A percentile compares a stretch with the other conserved stretches of the same genome.
Evolutionary conservation across 2,113 vertebrate genomes (phyloP).

Genomic region (Bettongia penicillata): DNA sequence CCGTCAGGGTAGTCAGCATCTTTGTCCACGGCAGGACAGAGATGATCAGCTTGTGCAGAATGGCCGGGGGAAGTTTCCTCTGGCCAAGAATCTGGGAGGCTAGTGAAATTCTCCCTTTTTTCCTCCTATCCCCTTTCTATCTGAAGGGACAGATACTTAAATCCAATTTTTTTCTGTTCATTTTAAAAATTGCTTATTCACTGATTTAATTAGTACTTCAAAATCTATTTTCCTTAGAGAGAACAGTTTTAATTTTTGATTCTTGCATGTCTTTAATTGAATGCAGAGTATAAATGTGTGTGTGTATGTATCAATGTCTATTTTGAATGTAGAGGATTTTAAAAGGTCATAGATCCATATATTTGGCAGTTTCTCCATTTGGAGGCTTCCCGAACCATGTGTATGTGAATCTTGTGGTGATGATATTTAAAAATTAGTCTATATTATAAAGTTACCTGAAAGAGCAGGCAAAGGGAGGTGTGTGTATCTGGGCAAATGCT

Average conservation of each 20-base stretch:
- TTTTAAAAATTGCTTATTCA: neutral
- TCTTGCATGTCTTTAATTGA: neutral
- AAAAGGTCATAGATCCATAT: neutral
- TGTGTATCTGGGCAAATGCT: neutral
- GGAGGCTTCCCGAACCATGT: neutral
- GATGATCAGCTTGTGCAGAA: neutral
- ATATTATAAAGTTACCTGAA: neutral
- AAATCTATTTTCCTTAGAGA: neutral
- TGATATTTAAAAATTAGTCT: neutral
- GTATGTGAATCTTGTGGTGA: neutral
- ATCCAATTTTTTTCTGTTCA: neutral
- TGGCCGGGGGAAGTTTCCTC: neutral
- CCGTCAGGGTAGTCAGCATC: neutral
- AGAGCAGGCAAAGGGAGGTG: neutral
- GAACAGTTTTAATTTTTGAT: neutral
- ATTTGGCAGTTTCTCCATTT: neutral
- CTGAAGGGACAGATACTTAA: neutral
- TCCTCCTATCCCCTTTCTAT: neutral
- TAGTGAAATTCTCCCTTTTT: neutral
- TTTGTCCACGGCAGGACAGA: neutral
- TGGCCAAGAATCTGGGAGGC: neutral
- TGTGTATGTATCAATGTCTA: neutral
- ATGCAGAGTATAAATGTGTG: neutral
- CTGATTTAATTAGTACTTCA: neutral
- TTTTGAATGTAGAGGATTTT: neutral